A percentile compares a stretch with the other conserved stretches of the same genome.
Conservation (phyloP, 2,888 invertebrate species). For the Creontiades dilutus region DNA sequence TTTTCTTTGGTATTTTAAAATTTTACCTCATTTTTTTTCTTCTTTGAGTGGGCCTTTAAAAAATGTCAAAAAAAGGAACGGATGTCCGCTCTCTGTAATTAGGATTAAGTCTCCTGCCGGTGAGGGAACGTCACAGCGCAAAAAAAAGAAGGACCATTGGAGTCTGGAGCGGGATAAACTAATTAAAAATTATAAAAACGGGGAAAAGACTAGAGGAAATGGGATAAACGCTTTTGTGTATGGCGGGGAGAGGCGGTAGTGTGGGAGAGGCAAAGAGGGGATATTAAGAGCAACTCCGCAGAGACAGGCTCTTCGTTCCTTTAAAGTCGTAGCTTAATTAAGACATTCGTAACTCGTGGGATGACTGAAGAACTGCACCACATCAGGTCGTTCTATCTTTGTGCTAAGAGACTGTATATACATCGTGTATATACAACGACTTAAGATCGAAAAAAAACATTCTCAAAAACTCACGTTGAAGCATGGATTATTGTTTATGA, state of each 20-base stretch:
- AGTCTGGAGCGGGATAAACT: slow-evolving; percentile 11
- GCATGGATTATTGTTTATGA: no score
- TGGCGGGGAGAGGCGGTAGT: not conserved
- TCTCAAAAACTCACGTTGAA: no score
- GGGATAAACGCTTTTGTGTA: not conserved
- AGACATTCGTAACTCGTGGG: not conserved
- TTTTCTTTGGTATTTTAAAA: no score
- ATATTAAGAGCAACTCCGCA: not conserved
- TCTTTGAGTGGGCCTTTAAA: not conserved
- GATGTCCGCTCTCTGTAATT: slow-evolving; percentile 16
- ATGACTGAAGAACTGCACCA: not conserved
- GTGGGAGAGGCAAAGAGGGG: not conserved
- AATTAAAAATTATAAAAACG: not conserved
- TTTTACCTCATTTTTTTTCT: not conserved
- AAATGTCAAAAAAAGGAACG: slow-evolving; percentile 19
- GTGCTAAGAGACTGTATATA: no score
- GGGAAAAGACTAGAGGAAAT: not conserved
- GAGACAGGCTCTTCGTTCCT: not conserved
- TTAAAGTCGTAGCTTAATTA: not conserved
- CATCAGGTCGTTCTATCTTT: no score
- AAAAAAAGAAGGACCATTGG: not conserved
- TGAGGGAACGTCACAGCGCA: not conserved
- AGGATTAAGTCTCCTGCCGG: not conserved
- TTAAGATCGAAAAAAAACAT: no score
- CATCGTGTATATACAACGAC: no score